Base-by-base conservation (phyloP, 2,113 vertebrate genomes). In the Oreocharis arfaki region DNA sequence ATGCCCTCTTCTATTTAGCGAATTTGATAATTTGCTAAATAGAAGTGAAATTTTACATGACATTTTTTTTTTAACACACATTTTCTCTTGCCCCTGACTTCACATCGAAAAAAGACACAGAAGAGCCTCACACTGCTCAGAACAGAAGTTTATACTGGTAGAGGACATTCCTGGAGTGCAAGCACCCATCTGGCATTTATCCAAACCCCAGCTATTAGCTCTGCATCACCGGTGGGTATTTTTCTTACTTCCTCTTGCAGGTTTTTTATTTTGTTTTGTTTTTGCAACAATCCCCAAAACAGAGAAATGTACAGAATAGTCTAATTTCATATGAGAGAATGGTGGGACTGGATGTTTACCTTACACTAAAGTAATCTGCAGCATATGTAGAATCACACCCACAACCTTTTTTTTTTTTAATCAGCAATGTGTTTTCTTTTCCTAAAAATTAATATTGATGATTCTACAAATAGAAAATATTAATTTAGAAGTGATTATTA, bases 81-180 rank as follows among this genome's bases (percentile, higher is more conserved):
- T 78, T 91, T 96, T 83, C 20, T 74, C 11, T 65, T 90, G 60
- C 35, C 44, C 59, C 56, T 69, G 33, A 44, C 87, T 57, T 90
- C 49, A 71, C 26, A 96, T 57, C 19, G 84, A 68, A 82, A 47
- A 65, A 77, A 85, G 74, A 70, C 84, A 92, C 22, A 96, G 47
- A 76, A 96, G 63, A 86, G 79, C 44, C 63, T 41, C 53, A 44
- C n/a, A 44, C 47, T 79, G 81, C 59, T 92, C 61, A 84, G 63
- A 91, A 73, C 18, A 81, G 60, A 93, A 97, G 97, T 96, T 97
- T 86, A 84, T 47, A 57, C 69, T 82, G 84, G 82, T 65, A 87
- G 52, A 93, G 39, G 57, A 95, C 86, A 93, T 90, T 96, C 88
- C 95, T 94, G 88, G 93, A 97, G 85, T 95, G 55, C 89, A 91